Base-by-base conservation (phyloP, 2,888 invertebrate genomes). In the Antheraea assamensis region DNA sequence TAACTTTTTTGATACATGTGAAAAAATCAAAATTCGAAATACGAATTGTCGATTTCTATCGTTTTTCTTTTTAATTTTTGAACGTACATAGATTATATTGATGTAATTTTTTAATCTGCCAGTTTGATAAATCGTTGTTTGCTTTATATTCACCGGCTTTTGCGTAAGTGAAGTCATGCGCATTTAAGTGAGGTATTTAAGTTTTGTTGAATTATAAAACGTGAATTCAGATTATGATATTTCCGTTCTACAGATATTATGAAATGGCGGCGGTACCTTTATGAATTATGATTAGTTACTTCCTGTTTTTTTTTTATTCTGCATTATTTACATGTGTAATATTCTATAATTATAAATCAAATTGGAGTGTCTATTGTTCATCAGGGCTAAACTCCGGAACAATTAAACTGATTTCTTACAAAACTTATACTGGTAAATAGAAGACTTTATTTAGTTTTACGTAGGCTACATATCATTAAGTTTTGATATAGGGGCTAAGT, bases 101-200 rank as follows among this genome's bases (percentile, higher is more conserved):
- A 35, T n/a, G 15, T 17, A 76, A 77, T 81, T 75, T 78, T 75
- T 79, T 78, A 58, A 70, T 70, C 66, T 42, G 73, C 55, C 73
- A 58, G 73, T 73, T 81, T 80, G 77, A 27, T 31, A 70, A 27
- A 58, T 47, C 78, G 79, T 78, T 73, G 79, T 78, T 73, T 75
- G 71, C 73, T 78, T 82, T 64, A 30, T 27, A 27, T 30, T 83
- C 86, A 90, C 86, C 79, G 15, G 78, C 87, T 82, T 90, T 92
- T 93, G 89, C 92, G 86, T 85, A 89, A 89, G 85, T 75, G 85
- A 79, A 91, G 83, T 91, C 88, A 90, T 85, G 93, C 92, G 91
- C 85, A 86, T 55, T 75, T 79, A 89, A 92, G 88, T 89, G 84
- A 85, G 86, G 85, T 85, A 87, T 80, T 84, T 84, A 82, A 80